Conservation (phyloP, 2,888 invertebrate species). For the Drosophila ochracea region DNA sequence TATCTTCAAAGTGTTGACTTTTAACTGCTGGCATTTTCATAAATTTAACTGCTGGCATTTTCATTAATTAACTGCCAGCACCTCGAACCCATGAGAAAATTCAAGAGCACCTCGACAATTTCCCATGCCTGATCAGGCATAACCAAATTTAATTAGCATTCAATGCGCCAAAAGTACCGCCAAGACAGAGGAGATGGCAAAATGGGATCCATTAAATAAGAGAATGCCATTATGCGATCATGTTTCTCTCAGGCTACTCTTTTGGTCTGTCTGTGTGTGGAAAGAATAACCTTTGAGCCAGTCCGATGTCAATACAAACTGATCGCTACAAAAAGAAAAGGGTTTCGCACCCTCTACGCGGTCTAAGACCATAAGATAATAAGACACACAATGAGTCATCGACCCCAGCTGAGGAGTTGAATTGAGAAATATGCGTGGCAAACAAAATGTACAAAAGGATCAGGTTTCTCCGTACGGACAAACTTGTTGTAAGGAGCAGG, state of each 20-base stretch:
- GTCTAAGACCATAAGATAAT: slow-evolving; percentile 28
- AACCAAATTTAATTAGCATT: slow-evolving; percentile 39
- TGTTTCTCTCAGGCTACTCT: slow-evolving; percentile 2
- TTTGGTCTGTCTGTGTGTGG: slow-evolving; percentile 2
- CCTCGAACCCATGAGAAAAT: slow-evolving; percentile 6
- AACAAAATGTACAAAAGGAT: slow-evolving; percentile 25
- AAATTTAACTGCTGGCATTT: background rate
- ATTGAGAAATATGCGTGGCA: slow-evolving; percentile 6
- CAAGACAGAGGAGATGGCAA: slow-evolving; percentile 20
- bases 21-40: slow-evolving; percentile 3
- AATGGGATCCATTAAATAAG: slow-evolving; percentile 33
- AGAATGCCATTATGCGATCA: slow-evolving; percentile 30
- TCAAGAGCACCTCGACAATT: slow-evolving; percentile 38
- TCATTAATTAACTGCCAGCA: slow-evolving; percentile 17
- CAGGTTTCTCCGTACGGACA: slow-evolving; percentile 55
- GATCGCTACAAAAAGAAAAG: slow-evolving; percentile 50
- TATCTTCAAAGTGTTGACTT: background rate
- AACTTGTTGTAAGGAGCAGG: slow-evolving; percentile 45
- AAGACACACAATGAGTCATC: slow-evolving; percentile 62
- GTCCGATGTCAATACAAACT: slow-evolving; percentile 51
- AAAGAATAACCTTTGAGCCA: slow-evolving; percentile 33
- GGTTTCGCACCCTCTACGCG: slow-evolving; percentile 63
- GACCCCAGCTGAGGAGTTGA: slow-evolving; percentile 48
- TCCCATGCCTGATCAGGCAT: slow-evolving; percentile 73
- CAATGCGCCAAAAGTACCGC: slow-evolving; percentile 51